A percentile compares a stretch with the other conserved stretches of the same genome.
These are phyloP conservation scores for Tangara arthus DNA, from an alignment of 2,797 vertebrate species.

Conservation along the genomic window DNA sequence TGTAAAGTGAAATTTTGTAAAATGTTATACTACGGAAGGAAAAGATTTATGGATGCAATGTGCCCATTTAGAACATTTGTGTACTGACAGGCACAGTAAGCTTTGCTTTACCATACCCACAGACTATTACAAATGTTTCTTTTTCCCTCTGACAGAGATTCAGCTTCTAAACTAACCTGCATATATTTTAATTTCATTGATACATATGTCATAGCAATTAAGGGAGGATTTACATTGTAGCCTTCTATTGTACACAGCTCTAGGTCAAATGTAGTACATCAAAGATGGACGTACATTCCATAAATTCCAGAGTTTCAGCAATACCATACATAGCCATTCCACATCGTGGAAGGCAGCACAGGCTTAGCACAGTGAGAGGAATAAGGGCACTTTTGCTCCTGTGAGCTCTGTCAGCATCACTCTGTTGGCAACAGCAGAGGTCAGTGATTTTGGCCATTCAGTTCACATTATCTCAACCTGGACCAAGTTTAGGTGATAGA, in stretches of 20 bases:
- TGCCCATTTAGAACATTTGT: neutral
- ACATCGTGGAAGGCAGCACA: neutral
- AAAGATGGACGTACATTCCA: constrained; percentile 37
- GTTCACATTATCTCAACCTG: neutral
- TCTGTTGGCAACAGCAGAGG: neutral
- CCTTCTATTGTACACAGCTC: constrained; percentile 31
- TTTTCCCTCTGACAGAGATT: constrained; percentile 13
- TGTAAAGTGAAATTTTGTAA: constrained; percentile 35
- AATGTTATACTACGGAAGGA: neutral
- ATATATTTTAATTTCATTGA: constrained; percentile 61
- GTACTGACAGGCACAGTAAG: neutral
- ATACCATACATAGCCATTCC: constrained; percentile 34
- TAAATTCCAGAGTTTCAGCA: constrained; percentile 55
- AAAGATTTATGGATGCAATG: neutral
- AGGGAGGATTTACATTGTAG: constrained; percentile 57
- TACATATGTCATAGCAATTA: constrained; percentile 56
- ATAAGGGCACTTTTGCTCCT: neutral
- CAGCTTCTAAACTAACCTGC: constrained; percentile 47
- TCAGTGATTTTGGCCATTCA: neutral
- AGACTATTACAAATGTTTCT: neutral
- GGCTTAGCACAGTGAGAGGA: neutral
- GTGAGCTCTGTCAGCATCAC: neutral
- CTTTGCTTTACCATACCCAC: neutral
- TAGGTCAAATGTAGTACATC: constrained; percentile 61
- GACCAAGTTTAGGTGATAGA: neutral